Conservation (phyloP, 2,888 invertebrate genomes). For the Lapara coniferarum region DNA sequence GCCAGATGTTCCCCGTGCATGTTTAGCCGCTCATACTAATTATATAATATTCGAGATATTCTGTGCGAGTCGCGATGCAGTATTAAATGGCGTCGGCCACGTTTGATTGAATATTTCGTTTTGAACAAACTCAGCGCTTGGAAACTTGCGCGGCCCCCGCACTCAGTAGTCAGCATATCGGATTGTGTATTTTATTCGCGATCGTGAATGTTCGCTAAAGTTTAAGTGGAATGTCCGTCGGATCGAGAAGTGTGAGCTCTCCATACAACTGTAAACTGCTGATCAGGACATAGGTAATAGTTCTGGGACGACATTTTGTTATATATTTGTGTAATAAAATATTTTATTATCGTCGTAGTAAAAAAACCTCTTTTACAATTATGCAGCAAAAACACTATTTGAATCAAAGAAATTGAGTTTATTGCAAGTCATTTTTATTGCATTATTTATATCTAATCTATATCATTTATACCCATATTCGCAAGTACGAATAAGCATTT, state of each 20-base stretch:
- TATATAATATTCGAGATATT: slow-evolving; percentile 3
- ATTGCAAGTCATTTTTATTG: too few species aligned
- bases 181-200: slow-evolving; percentile 21
- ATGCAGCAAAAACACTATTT: too few species aligned
- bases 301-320: too few species aligned
- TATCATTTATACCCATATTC: too few species aligned
- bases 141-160: slow-evolving; percentile 13
- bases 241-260: slow-evolving; percentile 4
- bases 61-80: slow-evolving; percentile 8
- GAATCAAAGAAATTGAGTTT: too few species aligned
- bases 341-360: too few species aligned
- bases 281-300: not conserved
- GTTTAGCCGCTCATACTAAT: not conserved
- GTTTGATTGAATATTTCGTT: slow-evolving; percentile 6
- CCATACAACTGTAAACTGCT: slow-evolving; percentile 3
- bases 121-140: slow-evolving; percentile 9
- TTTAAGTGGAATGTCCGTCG: slow-evolving; percentile 22
- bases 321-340: too few species aligned
- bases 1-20: not conserved
- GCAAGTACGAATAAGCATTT: too few species aligned
- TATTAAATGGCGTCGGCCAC: slow-evolving; percentile 20
- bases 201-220: slow-evolving; percentile 7
- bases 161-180: not conserved
- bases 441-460: too few species aligned
- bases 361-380: too few species aligned